Evolutionary conservation across 2,797 vertebrate species (phyloP).

Genomic region (Anolis apletophallus): DNA sequence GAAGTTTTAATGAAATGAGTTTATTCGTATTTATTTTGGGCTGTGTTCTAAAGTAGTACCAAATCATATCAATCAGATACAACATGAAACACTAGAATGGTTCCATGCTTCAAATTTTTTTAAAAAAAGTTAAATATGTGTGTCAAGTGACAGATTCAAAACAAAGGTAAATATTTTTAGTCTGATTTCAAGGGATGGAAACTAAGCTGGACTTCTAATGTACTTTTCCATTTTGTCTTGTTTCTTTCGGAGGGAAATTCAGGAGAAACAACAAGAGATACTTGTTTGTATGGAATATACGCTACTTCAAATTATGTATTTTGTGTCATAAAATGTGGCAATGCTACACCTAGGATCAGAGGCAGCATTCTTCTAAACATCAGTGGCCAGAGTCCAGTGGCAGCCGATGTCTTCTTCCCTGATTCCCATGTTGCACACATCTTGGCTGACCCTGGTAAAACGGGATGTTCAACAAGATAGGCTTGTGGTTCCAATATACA

Average conservation of each 20-base stretch:
- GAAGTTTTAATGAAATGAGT: background rate
- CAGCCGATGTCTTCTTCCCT: background rate
- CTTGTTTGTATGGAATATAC: too few relatives aligned
- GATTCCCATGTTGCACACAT: background rate
- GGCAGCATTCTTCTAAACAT: background rate
- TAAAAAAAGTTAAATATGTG: background rate
- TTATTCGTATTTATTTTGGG: slow-evolving; percentile 4
- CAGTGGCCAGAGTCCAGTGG: background rate
- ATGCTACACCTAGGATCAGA: background rate
- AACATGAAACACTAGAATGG: background rate
- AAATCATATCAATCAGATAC: background rate
- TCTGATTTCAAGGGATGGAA: background rate
- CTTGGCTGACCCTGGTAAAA: background rate
- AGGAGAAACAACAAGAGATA: background rate
- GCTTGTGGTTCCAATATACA: background rate
- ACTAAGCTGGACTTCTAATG: background rate
- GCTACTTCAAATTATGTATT: background rate
- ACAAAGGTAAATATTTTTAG: background rate
- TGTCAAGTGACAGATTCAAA: background rate
- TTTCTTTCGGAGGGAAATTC: background rate
- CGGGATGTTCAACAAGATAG: background rate
- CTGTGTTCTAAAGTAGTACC: background rate
- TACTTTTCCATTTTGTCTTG: too few relatives aligned
- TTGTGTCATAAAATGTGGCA: background rate
- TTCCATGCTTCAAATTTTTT: background rate